A percentile compares a stretch with the other conserved stretches of the same genome.
Conservation (phyloP, 92 coral and sea anemone species). For the Phenganax marumi region DNA sequence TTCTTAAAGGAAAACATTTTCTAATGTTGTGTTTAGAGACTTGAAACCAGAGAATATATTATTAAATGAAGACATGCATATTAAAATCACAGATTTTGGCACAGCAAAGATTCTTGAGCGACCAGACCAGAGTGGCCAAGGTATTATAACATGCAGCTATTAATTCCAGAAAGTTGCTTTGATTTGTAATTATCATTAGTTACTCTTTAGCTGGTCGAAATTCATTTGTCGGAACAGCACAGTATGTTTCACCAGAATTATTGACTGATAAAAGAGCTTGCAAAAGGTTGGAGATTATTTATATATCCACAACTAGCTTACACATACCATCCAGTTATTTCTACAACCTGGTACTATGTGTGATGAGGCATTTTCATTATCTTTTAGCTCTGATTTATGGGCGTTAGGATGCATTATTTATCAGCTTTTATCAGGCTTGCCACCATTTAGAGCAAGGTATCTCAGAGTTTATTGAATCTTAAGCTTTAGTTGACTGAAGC, state of each 20-base stretch:
- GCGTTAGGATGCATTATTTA: constrained; percentile 96
- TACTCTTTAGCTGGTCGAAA: constrained; percentile 71
- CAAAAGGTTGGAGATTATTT: constrained; percentile 54
- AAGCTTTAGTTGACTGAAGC: not conserved
- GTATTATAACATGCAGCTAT: not conserved
- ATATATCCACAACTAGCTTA: not conserved
- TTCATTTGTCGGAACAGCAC: constrained; percentile 99
- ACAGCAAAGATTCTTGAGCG: constrained; percentile 86
- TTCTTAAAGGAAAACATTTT: not conserved
- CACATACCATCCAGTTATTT: not conserved
- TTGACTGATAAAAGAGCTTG: constrained; percentile 87
- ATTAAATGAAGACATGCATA: constrained; percentile 92
- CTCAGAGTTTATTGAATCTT: not conserved
- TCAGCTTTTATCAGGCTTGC: constrained; percentile 88
- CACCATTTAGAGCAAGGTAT: constrained; percentile 96
- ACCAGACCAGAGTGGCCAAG: constrained; percentile 63
- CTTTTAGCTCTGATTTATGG: constrained; percentile 88
- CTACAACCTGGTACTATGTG: not conserved
- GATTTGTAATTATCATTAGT: not conserved
- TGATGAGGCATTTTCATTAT: not conserved
- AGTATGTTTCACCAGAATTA: constrained; percentile 98
- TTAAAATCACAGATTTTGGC: constrained; percentile 99
- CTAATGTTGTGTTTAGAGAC: constrained; percentile 62
- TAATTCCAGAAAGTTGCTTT: not conserved
- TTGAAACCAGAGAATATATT: constrained; percentile 96